Evolutionary conservation across 2,888 invertebrate genomes (phyloP).

Genomic region (Lithosia quadra): DNA sequence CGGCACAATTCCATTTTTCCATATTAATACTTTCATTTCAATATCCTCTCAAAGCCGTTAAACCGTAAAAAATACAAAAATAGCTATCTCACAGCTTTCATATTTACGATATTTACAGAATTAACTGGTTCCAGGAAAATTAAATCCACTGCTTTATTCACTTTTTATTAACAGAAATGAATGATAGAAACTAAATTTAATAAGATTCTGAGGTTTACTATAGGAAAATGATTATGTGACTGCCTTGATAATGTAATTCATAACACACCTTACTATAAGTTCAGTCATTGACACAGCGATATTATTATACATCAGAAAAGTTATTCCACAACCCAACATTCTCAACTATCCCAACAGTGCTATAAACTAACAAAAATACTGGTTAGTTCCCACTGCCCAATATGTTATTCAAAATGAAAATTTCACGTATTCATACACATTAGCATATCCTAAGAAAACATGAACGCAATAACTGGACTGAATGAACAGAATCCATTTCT

Average conservation of each 20-base stretch:
- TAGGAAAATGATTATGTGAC: too few relatives aligned
- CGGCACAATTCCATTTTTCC: neutral
- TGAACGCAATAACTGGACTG: slow-evolving; percentile 53
- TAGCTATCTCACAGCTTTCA: neutral
- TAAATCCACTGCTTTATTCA: neutral
- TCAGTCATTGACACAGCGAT: neutral
- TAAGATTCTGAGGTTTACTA: too few relatives aligned
- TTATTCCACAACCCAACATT: neutral
- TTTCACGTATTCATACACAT: slow-evolving; percentile 42
- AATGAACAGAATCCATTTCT: slow-evolving; percentile 44
- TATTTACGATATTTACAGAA: neutral
- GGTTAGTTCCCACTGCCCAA: slow-evolving; percentile 28
- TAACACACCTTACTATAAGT: neutral
- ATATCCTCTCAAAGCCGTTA: neutral
- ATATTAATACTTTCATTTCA: neutral
- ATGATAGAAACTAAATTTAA: too few relatives aligned
- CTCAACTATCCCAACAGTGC: neutral
- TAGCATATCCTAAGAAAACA: slow-evolving; percentile 64
- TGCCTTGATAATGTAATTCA: too few relatives aligned
- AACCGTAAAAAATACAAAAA: neutral
- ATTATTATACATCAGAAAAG: neutral
- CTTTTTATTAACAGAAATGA: neutral
- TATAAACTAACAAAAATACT: slow-evolving; percentile 33
- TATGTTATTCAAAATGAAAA: slow-evolving; percentile 48
- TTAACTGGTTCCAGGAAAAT: neutral